Evolutionary conservation across 2,888 invertebrate species (phyloP).

Genomic region (Lasioglossum zephyrum): DNA sequence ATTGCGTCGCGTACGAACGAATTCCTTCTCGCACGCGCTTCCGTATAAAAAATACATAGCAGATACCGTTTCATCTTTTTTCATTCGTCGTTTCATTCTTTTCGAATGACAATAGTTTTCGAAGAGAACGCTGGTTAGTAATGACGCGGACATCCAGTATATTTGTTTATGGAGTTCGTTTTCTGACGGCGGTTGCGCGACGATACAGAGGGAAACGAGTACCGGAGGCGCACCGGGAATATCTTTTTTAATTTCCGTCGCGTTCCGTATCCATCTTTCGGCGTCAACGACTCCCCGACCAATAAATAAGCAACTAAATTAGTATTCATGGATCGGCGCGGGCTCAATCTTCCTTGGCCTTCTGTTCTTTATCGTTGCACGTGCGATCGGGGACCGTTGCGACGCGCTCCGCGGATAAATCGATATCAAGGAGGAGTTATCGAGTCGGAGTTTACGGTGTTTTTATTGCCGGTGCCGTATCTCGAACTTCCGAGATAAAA

Average conservation of each 20-base stretch:
- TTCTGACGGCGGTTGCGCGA: neutral
- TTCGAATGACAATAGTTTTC: too few species aligned
- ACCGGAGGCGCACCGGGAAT: neutral
- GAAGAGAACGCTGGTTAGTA: too few species aligned
- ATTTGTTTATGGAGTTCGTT: neutral
- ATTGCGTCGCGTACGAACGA: too few species aligned
- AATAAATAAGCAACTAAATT: slow-evolving; percentile 12
- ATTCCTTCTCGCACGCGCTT: too few species aligned
- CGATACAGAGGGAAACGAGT: neutral
- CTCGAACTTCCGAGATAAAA: slow-evolving; percentile 47
- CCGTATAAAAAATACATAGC: too few species aligned
- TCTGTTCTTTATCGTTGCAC: slow-evolving; percentile 15
- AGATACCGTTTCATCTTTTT: too few species aligned
- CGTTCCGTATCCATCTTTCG: neutral
- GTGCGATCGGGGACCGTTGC: slow-evolving; percentile 2
- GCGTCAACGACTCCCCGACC: neutral
- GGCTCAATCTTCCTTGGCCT: slow-evolving; percentile 10
- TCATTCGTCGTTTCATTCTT: too few species aligned
- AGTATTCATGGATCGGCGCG: slow-evolving; percentile 22
- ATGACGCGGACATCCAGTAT: too few species aligned
- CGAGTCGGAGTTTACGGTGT: slow-evolving; percentile 51
- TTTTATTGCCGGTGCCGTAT: slow-evolving; percentile 56
- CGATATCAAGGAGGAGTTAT: slow-evolving; percentile 58
- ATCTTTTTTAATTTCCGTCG: slow-evolving; percentile 12
- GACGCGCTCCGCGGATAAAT: slow-evolving; percentile 35